Percentiles rank a stretch among this genome's conserved stretches.
These are phyloP conservation scores for Lepidonotus clava DNA, from an alignment of 2,888 invertebrate genomes.

Conservation along the genomic window DNA sequence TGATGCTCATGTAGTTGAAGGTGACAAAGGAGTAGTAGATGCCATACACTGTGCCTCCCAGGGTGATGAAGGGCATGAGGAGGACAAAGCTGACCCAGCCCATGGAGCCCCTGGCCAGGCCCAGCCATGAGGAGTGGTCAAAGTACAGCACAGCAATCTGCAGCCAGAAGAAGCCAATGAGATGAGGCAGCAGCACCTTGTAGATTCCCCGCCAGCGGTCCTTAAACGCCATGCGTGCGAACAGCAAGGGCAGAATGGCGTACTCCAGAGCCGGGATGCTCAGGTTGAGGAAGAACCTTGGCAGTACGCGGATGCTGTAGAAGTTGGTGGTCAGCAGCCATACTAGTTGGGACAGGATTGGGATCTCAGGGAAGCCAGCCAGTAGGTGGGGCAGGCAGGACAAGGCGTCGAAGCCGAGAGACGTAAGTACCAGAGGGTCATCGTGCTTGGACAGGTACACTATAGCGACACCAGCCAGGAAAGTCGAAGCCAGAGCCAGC, in stretches of 20 bases:
- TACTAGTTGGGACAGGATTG: background rate
- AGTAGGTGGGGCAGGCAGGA: constrained; percentile 52
- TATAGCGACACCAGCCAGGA: background rate
- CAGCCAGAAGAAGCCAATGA: constrained; percentile 54
- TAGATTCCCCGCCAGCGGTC: constrained; percentile 28
- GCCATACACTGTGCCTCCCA: constrained; percentile 46
- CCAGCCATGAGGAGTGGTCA: constrained; percentile 52
- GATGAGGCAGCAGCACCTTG: constrained; percentile 43
- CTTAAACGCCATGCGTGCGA: constrained; percentile 33
- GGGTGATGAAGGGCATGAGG: constrained; percentile 24
- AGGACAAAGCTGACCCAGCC: constrained; percentile 47
- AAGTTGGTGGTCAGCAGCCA: constrained; percentile 3
- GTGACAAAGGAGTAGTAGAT: constrained; percentile 30
- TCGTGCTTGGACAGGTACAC: constrained; percentile 19
- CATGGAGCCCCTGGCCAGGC: constrained; percentile 52
- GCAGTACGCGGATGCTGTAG: background rate
- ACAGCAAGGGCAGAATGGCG: constrained; percentile 38
- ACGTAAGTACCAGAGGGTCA: constrained; percentile 34
- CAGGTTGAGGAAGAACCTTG: constrained; percentile 35
- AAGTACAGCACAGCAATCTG: constrained; percentile 49
- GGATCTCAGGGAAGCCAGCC: constrained; percentile 10
- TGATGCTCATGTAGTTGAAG: constrained; percentile 25
- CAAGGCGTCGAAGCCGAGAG: constrained; percentile 14
- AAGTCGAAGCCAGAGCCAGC: background rate
- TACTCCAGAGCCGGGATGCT: constrained; percentile 51